A percentile compares a stretch with the other conserved stretches of the same genome.
Conservation (phyloP, 2,888 invertebrate genomes). For the Stegophylla sp. region DNA sequence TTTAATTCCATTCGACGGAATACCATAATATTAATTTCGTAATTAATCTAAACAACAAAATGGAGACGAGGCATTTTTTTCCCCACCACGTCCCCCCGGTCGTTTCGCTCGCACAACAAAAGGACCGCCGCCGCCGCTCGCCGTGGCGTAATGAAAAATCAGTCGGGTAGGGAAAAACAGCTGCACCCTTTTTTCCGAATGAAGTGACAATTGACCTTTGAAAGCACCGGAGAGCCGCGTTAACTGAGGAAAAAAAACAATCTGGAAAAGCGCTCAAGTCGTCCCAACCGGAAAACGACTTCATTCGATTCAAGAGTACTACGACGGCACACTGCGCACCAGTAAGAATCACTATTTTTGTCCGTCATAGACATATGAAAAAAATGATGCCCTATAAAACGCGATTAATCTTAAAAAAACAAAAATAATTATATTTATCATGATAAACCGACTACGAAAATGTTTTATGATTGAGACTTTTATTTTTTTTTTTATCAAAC, state of each 20-base stretch:
- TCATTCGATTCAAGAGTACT: constrained; percentile 29
- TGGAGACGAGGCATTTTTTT: neutral
- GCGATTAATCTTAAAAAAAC: no score
- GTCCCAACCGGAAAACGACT: neutral
- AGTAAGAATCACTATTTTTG: neutral
- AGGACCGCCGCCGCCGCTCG: no score
- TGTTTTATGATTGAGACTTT: no score
- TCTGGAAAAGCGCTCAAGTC: constrained; percentile 30
- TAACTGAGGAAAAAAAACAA: constrained; percentile 41
- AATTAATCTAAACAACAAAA: constrained; percentile 36
- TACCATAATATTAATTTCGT: constrained; percentile 27
- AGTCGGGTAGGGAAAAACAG: constrained; percentile 3
- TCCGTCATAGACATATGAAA: neutral
- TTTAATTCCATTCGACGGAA: constrained; percentile 22
- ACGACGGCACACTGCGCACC: neutral
- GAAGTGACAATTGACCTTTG: constrained; percentile 51
- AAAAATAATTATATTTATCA: no score
- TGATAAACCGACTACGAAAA: no score
- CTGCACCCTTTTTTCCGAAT: constrained; percentile 50
- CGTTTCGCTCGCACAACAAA: constrained; percentile 27
- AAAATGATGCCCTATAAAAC: no score
- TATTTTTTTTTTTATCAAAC: no score
- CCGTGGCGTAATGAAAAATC: constrained; percentile 32
- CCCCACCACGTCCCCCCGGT: neutral
- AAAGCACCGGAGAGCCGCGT: constrained; percentile 3